Evolutionary conservation across 2,113 vertebrate genomes (phyloP).

Genomic region (Phyllostomus discolor): DNA sequence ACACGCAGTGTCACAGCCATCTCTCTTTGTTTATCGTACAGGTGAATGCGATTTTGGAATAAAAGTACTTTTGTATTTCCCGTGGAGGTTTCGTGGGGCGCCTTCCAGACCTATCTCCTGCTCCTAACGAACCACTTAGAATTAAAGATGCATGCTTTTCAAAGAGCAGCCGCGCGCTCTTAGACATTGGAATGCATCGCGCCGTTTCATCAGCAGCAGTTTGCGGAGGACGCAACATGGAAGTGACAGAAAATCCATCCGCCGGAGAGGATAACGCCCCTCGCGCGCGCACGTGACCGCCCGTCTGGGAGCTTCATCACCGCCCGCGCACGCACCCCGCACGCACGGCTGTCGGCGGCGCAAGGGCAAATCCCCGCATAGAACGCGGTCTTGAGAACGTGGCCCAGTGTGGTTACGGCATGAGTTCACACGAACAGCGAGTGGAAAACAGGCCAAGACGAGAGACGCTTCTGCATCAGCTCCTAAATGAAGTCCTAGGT

Average conservation of each 20-base stretch:
- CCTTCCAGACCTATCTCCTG: conserved; percentile 51
- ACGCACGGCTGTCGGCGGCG: not conserved
- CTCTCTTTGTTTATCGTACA: conserved; percentile 66
- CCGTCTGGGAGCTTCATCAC: conserved; percentile 46
- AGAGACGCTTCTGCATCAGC: not conserved
- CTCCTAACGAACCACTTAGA: conserved; percentile 52
- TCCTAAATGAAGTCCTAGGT: conserved; percentile 62
- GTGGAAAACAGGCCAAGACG: conserved; percentile 66
- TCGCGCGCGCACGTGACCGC: conserved; percentile 16
- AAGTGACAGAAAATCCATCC: conserved; percentile 77
- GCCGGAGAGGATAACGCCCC: conserved; percentile 66
- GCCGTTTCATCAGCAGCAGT: conserved; percentile 34
- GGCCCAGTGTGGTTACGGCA: conserved; percentile 62
- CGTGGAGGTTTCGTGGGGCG: conserved; percentile 60
- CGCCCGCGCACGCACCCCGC: not conserved
- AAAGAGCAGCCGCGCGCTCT: conserved; percentile 65
- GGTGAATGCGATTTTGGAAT: conserved; percentile 59
- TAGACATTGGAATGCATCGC: conserved; percentile 66
- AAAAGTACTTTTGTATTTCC: conserved; percentile 58
- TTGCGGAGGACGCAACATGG: conserved; percentile 36
- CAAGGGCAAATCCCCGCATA: conserved; percentile 66
- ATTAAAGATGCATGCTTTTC: conserved; percentile 72
- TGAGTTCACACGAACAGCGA: conserved; percentile 68
- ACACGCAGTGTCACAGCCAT: conserved; percentile 47
- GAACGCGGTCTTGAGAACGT: conserved; percentile 54